Base-by-base conservation (phyloP, 1,140 invertebrate genomes). In the Cydia fagiglandana region DNA sequence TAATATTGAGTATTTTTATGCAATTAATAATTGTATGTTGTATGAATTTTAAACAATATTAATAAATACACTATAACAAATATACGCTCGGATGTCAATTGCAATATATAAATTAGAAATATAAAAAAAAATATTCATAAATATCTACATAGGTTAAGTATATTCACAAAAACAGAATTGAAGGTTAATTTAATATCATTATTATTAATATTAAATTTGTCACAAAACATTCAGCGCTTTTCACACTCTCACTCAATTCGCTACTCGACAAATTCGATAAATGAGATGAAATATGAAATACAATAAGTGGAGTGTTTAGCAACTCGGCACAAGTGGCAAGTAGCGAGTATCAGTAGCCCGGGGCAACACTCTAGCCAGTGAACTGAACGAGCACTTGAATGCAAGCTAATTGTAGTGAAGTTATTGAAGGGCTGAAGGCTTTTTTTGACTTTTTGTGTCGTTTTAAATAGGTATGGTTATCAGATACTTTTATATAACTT, bases 281-380 rank as follows among this genome's bases (percentile, higher is more conserved):
- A 30, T 38, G 3, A 34, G 30, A n/a, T 34, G 3, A 24, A n/a
- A 74, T 30, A 56, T 74, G 13, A 41, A 38, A 70, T 70, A 70
- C 30, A 38, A 70, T 70, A 17, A 70, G 30, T 70, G 30, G 45
- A 70, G 64, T 68, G 64, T 70, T 70, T 45, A 70, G 66, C 15
- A 68, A 66, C 64, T 15, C 64, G 12, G 13, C 28, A 41, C 66
- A 38, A 70, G 56, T 24, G 56, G 56, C 56, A 20, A 61, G 56
- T 61, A 38, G 66, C 17, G 15, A 5, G 66, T 70, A 70, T 70
- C 66, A 38, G 66, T 70, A 45, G 66, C 66, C 66, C 6, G 66
- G 5, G 34, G 66, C 64, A 47, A 15, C 30, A 70, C 66, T 41
- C n/a, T 41, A 34, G 24, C 64, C 66, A 38, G 7, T 70, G 34